Base-by-base conservation (phyloP, 2,113 vertebrate genomes). In the Anarrhichthys ocellatus region DNA sequence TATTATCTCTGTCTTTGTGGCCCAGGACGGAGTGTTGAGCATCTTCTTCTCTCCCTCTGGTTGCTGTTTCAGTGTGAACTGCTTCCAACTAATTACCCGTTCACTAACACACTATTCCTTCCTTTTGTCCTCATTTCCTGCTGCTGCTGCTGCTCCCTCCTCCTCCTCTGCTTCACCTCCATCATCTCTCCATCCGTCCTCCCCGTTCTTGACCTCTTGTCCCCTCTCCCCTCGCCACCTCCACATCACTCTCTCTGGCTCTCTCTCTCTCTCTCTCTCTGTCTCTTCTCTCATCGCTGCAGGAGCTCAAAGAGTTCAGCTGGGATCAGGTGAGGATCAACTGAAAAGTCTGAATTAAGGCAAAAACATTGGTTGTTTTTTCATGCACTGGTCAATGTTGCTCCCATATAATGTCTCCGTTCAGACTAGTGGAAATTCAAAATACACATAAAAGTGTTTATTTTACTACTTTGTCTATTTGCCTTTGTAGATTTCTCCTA, bases 231-330 rank as follows among this genome's bases (percentile, higher is more conserved):
- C 68, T 80, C 74, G 4, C 86, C 88, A 82, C 90, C 89, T 90
- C 91, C 91, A 84, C 91, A 83, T 90, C 93, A 46, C 78, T 63
- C 79, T 85, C 70, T 83, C 67, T 24, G 17, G 6, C 58, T 72
- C 71, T 32, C n/a, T 81, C 73, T 83, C 71, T 32, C n/a, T 81
- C 73, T 83, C 76, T 65, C 4, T 1, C 77, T 85, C 81, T 73
- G 87, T 91, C 74, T 87, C 83, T 87, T 63, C 65, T 89, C 77
- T 82, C 77, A 77, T 77, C 65, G 13, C 76, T 70, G 78, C 94
- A 97, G 96, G 97, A 97, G 95, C 95, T 96, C 93, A 97, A 97
- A 85, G 97, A 97, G 91, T 96, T 97, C 95, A 97, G 96, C 96
- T 97, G 97, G 97, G 97, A 97, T 92, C 96, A 97, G 97, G 97